phyloP scores from a whole-genome alignment of 1,140 invertebrate genomes.

The Dinoponera quadriceps region DNA sequence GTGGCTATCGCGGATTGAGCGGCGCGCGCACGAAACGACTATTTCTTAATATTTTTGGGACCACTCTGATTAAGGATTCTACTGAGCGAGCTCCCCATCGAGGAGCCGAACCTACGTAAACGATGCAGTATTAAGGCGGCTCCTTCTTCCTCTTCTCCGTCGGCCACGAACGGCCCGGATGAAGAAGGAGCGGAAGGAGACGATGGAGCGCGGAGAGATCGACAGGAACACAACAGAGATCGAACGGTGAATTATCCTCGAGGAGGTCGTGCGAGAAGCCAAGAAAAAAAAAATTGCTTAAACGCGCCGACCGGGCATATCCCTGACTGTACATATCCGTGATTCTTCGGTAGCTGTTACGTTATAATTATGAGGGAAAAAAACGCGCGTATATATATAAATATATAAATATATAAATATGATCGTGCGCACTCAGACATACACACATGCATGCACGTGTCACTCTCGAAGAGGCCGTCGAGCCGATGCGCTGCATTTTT shows the following conservation, averaged over 20 bases:
- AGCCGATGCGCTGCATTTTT: constrained; percentile 54
- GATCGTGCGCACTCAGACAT: constrained; percentile 35
- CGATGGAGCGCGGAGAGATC: neutral
- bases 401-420: constrained; percentile 19
- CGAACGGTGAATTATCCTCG: constrained; percentile 36
- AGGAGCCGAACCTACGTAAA: constrained; percentile 51
- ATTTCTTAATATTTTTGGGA: constrained; percentile 74
- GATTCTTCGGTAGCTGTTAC: constrained; percentile 64
- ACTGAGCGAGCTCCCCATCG: constrained; percentile 36
- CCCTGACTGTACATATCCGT: constrained; percentile 74
- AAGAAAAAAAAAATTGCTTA: neutral
- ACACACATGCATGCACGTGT: constrained; percentile 15
- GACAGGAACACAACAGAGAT: constrained; percentile 16
- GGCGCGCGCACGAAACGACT: constrained; percentile 54
- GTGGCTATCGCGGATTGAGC: constrained; percentile 30
- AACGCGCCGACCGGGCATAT: constrained; percentile 62
- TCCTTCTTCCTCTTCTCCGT: constrained; percentile 42
- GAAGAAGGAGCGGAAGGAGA: neutral
- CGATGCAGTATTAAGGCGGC: constrained; percentile 63
- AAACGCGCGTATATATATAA: constrained; percentile 44
- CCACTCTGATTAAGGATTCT: constrained; percentile 72
- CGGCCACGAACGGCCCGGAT: neutral
- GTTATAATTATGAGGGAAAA: constrained; percentile 37
- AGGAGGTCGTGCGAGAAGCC: constrained; percentile 18
- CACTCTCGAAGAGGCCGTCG: constrained; percentile 36